Conservation (phyloP, 2,797 vertebrate genomes). For the Philypnodon macrostomus region DNA sequence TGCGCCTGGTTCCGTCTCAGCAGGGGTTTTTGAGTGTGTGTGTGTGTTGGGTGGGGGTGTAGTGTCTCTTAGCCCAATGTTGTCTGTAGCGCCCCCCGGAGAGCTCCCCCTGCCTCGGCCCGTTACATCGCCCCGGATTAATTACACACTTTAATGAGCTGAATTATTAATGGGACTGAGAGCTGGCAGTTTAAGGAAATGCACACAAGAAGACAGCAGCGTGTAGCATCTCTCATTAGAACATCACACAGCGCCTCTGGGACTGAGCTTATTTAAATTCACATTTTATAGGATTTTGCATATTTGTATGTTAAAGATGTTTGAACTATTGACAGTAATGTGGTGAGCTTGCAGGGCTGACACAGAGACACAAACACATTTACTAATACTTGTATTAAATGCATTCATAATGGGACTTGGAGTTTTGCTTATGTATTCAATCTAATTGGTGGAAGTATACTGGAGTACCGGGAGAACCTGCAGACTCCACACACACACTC, state of each 20-base stretch:
- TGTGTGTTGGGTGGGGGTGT: too few relatives aligned
- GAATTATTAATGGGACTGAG: conserved; percentile 99
- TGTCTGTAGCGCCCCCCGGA: conserved; percentile 66
- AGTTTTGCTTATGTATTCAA: too few relatives aligned
- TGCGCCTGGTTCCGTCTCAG: conserved; percentile 59
- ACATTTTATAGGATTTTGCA: conserved; percentile 87
- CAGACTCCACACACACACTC: too few relatives aligned
- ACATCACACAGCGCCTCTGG: conserved; percentile 90
- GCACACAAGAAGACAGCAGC: conserved; percentile 86
- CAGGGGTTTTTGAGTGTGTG: too few relatives aligned
- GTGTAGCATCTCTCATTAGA: conserved; percentile 88
- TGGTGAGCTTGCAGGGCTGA: too few relatives aligned
- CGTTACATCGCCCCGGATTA: conserved; percentile 86
- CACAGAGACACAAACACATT: too few relatives aligned
- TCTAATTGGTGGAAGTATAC: too few relatives aligned
- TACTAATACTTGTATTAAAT: too few relatives aligned
- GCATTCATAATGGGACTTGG: too few relatives aligned
- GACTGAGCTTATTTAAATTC: conserved; percentile 85
- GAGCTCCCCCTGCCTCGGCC: conserved; percentile 65
- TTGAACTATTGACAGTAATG: conserved; percentile 20
- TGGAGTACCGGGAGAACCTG: too few relatives aligned
- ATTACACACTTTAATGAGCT: conserved; percentile 99
- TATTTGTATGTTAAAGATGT: conserved; percentile 53
- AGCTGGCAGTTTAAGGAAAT: conserved; percentile 98
- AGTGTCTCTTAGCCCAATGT: conserved; percentile 55